phyloP scores from a whole-genome alignment of 2,888 invertebrate genomes.

The Lycocerus yunnanus region DNA sequence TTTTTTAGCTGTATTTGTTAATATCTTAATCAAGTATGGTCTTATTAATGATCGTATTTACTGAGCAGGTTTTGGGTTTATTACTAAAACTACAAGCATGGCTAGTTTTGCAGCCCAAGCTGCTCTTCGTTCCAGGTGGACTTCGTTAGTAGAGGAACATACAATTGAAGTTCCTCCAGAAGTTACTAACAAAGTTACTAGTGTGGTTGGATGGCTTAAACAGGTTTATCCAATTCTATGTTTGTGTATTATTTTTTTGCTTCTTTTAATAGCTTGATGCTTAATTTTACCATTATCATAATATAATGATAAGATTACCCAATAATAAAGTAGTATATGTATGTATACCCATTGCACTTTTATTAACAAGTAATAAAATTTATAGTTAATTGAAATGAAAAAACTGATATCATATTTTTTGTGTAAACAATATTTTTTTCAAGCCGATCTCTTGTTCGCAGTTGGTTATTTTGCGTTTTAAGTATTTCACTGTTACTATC shows the following conservation, averaged over 20 bases:
- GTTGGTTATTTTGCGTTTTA: background rate
- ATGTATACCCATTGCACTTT: no score
- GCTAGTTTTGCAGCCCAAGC: conserved; percentile 74
- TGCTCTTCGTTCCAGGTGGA: conserved; percentile 73
- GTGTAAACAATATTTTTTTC: background rate
- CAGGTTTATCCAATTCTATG: conserved; percentile 59
- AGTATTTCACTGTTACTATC: background rate
- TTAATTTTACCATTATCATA: background rate
- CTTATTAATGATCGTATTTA: background rate
- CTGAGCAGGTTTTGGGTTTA: conserved; percentile 13
- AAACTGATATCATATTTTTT: background rate
- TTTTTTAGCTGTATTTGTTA: background rate
- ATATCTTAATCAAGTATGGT: background rate
- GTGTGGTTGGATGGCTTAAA: conserved; percentile 82
- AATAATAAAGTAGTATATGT: background rate
- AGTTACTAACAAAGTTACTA: conserved; percentile 73
- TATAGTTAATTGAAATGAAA: background rate
- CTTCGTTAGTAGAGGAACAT: conserved; percentile 72
- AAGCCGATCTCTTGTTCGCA: background rate
- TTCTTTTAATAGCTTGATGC: background rate
- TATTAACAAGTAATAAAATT: background rate
- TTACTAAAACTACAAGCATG: conserved; percentile 53
- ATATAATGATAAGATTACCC: background rate
- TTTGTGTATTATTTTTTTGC: background rate
- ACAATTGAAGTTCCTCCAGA: conserved; percentile 68